Base-by-base conservation (phyloP, 2,888 invertebrate genomes). In the Pyrochroa serraticornis region DNA sequence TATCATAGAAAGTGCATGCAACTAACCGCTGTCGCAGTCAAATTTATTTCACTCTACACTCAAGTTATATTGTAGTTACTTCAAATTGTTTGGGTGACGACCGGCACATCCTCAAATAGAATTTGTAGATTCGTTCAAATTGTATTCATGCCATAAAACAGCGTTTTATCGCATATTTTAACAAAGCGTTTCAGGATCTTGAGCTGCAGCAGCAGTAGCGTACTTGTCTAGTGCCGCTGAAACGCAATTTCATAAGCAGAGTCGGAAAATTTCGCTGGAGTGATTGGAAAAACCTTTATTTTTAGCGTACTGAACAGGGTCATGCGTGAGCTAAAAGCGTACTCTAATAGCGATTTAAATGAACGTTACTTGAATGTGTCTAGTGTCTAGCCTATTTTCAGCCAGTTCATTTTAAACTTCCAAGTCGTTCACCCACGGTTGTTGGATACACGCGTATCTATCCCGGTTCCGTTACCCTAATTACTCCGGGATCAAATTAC, bases 31-130 rank as follows among this genome's bases (percentile, higher is more conserved):
- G 44, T 32, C 45, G 51, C 58, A 54, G 47, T 41, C 46, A 47
- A 63, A 66, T 63, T 63, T 63, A 66, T 63, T 58, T 50, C 50
- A 48, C 48, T 58, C 64, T 59, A 56, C 64, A 56, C 46, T 53
- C 58, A 63, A 64, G 54, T 63, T 62, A 22, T 22, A 65, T 64
- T 58, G 62, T 58, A 50, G 52, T 65, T 62, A 56, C 58, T 62
- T 51, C 49, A 58, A 65, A 65, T 65, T 62, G 63, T 68, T 66
- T 63, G 60, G 65, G 61, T 64, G 65, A 49, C 60, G 62, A 64
- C 64, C 53, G 55, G 63, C 55, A 59, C 62, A 59, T 63, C 64
- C 61, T 48, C 55, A 62, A 66, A 64, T 65, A 66, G 63, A 60
- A 53, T 57, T 55, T 56, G 47, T 62, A 58, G 60, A 61, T 63